phyloP scores from a whole-genome alignment of 2,113 vertebrate genomes.

The Cyprinodon tularosa region DNA sequence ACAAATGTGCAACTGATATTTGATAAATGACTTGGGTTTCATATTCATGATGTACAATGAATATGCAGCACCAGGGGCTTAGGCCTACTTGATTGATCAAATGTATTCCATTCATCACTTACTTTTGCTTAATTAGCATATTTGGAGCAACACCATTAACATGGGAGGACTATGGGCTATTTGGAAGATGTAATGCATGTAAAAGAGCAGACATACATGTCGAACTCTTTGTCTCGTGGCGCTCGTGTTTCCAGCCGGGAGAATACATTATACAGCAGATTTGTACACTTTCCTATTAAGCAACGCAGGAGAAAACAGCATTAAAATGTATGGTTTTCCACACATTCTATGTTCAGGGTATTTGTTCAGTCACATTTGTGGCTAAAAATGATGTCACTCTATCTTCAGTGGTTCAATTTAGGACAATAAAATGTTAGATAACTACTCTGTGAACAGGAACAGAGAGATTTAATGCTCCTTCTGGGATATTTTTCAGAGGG shows the following conservation, averaged over 20 bases:
- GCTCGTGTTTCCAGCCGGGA: slow-evolving; percentile 46
- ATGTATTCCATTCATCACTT: slow-evolving; percentile 80
- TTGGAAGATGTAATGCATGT: slow-evolving; percentile 68
- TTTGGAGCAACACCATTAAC: slow-evolving; percentile 74
- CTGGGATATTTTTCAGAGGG: slow-evolving; percentile 59
- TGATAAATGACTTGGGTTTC: slow-evolving; percentile 76
- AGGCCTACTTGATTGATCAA: slow-evolving; percentile 80
- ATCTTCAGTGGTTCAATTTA: slow-evolving; percentile 15
- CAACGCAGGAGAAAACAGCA: slow-evolving; percentile 1
- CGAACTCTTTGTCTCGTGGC: slow-evolving; percentile 67
- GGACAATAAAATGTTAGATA: slow-evolving; percentile 49
- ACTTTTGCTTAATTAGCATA: slow-evolving; percentile 78
- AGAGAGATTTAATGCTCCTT: slow-evolving; percentile 41
- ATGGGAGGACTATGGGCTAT: slow-evolving; percentile 68
- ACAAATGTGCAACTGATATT: slow-evolving; percentile 78
- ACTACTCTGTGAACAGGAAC: slow-evolving; percentile 23
- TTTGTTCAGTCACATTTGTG: slow-evolving; percentile 16
- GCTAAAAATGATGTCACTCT: slow-evolving; percentile 1
- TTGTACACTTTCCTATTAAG: slow-evolving; percentile 36
- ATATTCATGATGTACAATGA: slow-evolving; percentile 80
- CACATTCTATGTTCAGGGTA: slow-evolving; percentile 1
- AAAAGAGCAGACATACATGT: slow-evolving; percentile 50
- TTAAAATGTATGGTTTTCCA: slow-evolving; percentile 8
- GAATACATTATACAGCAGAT: slow-evolving; percentile 49
- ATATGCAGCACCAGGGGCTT: slow-evolving; percentile 77